phyloP scores from a whole-genome alignment of 1,140 invertebrate species.

The Adoxophyes honmai region DNA sequence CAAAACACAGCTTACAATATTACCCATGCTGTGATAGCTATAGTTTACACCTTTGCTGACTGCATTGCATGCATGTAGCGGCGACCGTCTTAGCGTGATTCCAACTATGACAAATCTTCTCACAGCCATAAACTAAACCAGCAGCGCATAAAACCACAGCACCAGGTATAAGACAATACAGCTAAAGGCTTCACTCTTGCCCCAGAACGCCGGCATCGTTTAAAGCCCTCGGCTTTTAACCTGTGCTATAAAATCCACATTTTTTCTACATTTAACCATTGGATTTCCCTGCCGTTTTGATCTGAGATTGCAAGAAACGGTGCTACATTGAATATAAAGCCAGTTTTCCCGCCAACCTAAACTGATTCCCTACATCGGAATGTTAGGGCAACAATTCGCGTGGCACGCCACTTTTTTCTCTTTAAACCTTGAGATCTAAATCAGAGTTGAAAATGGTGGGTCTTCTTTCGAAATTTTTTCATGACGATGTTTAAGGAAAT shows the following conservation, averaged over 20 bases:
- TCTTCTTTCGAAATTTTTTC: constrained; percentile 14
- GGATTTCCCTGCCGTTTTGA: constrained; percentile 42
- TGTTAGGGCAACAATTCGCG: constrained; percentile 7
- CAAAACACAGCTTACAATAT: too few relatives aligned
- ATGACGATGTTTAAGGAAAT: constrained; percentile 10
- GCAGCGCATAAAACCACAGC: constrained; percentile 17
- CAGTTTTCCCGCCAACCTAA: constrained; percentile 17
- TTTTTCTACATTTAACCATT: constrained; percentile 36
- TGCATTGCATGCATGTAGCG: too few relatives aligned
- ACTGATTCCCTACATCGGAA: constrained; percentile 6
- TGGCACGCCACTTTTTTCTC: background rate
- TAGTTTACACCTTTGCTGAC: too few relatives aligned
- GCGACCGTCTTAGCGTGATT: too few relatives aligned
- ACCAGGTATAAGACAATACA: constrained; percentile 4
- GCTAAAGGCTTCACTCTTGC: constrained; percentile 18
- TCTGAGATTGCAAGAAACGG: constrained; percentile 47
- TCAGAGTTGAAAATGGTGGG: constrained; percentile 13
- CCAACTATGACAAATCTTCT: too few relatives aligned
- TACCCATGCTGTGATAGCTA: too few relatives aligned
- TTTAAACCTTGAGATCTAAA: constrained; percentile 8
- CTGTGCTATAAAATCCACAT: constrained; percentile 47
- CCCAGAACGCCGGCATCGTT: background rate
- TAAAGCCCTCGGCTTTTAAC: constrained; percentile 38
- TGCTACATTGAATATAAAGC: constrained; percentile 45
- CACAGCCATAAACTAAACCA: too few relatives aligned